Percentiles rank a stretch among this genome's conserved stretches.
Evolutionary conservation across 2,113 vertebrate genomes (phyloP).

Genomic region (Excalfactoria chinensis): DNA sequence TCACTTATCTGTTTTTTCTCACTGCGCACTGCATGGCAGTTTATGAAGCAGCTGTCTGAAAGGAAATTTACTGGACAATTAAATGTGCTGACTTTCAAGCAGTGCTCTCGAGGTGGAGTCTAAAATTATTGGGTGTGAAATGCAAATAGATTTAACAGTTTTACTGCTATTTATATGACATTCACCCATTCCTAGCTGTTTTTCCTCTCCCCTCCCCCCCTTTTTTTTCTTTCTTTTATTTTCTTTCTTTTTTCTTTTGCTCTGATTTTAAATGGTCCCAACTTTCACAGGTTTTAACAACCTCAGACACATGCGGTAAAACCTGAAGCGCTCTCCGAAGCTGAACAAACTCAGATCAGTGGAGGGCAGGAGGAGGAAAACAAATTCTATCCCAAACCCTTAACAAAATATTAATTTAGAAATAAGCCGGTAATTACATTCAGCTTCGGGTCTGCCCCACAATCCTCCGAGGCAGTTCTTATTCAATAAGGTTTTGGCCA

Average conservation of each 20-base stretch:
- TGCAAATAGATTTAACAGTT: slow-evolving; percentile 77
- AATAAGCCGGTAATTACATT: slow-evolving; percentile 62
- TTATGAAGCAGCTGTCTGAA: slow-evolving; percentile 65
- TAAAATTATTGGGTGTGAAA: slow-evolving; percentile 79
- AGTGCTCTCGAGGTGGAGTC: slow-evolving; percentile 60
- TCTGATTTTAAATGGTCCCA: neutral
- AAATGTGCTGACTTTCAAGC: slow-evolving; percentile 74
- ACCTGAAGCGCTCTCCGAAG: neutral
- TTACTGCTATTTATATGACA: slow-evolving; percentile 67
- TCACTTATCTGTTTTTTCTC: slow-evolving; percentile 55
- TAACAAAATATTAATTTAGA: slow-evolving; percentile 64
- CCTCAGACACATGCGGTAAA: slow-evolving; percentile 28
- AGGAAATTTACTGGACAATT: slow-evolving; percentile 68
- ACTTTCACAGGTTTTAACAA: slow-evolving; percentile 37
- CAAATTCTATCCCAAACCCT: slow-evolving; percentile 9
- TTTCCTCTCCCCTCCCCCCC: neutral
- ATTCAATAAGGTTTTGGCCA: slow-evolving; percentile 40
- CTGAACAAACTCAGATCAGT: neutral
- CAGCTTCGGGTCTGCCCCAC: slow-evolving; percentile 17
- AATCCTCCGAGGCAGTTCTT: neutral
- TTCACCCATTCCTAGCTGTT: slow-evolving; percentile 50
- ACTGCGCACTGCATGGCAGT: neutral
- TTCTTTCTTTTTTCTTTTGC: neutral
- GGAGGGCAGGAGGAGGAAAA: neutral
- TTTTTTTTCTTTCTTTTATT: neutral